Base-by-base conservation (phyloP, 1,140 invertebrate species). In the Euura saliciscinereae region DNA sequence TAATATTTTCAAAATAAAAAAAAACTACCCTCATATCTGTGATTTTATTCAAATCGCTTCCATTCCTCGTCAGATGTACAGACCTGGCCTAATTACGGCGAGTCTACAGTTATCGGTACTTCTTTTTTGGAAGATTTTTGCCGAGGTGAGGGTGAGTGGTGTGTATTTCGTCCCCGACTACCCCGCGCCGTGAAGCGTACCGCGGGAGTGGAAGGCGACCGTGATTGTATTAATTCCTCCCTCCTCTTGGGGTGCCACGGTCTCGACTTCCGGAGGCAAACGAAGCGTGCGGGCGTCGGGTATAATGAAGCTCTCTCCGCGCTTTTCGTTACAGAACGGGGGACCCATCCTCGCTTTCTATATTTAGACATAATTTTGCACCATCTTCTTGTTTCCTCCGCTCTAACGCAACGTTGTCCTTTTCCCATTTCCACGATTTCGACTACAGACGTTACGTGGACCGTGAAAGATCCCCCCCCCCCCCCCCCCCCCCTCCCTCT, bases 221-320 rank as follows among this genome's bases (percentile, higher is more conserved):
- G 78, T 83, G 82, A 84, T 82, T 85, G 85, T 83, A 83, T 86
- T 85, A 86, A 86, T 86, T 85, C 81, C 79, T 76, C 75, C 75
- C 71, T 74, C 64, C 68, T 45, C 65, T 67, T 69, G 68, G 65
- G 65, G 46, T 70, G 69, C 45, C 76, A 78, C 71, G 71, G 74
- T 81, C 84, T 80, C 80, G 82, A 86, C 85, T 85, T 86, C 84
- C 85, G 83, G 81, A 75, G 82, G 81, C 84, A 86, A 87, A 87
- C 86, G 86, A 87, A 87, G 85, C 86, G 86, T 86, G 75, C 80
- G 80, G 85, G 82, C 82, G 79, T 86, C 85, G 83, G 81, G 84
- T 85, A 87, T 87, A 87, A 87, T 87, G 85, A 87, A 87, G 85
- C 85, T 80, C 80, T 82, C 81, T 80, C 83, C 79, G 8, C 51